Evolutionary conservation across 2,888 invertebrate species (phyloP).

Genomic region (Scaptomyza polygonia): DNA sequence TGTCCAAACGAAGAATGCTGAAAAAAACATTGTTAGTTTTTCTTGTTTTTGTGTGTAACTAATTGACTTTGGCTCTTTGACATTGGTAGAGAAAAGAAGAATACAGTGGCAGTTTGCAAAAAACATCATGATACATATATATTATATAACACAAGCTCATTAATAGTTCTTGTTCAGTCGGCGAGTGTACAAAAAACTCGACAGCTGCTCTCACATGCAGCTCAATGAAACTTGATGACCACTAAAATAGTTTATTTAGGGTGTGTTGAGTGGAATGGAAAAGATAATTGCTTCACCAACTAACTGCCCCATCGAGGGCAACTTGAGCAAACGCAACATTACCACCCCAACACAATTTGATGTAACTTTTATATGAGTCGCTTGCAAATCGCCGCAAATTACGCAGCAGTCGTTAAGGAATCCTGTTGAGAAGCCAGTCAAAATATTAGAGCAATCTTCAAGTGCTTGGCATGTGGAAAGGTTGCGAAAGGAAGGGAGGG

Average conservation of each 20-base stretch:
- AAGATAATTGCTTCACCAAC: conserved; percentile 64
- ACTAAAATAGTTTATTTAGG: conserved; percentile 11
- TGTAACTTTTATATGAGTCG: conserved; percentile 6
- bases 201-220: conserved; percentile 63
- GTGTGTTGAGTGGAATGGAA: conserved; percentile 35
- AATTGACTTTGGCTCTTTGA: conserved; percentile 46
- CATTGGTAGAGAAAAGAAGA: conserved; percentile 19
- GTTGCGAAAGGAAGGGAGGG: neutral
- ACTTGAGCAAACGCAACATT: conserved; percentile 9
- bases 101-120: conserved; percentile 1
- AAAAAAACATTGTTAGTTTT: conserved; percentile 19
- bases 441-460: conserved; percentile 35
- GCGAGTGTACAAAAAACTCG: conserved; percentile 40
- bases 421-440: conserved; percentile 26
- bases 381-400: conserved; percentile 50
- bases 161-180: neutral
- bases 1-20: conserved; percentile 23
- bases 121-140: conserved; percentile 1
- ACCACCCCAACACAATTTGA: conserved; percentile 7
- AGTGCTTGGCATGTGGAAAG: neutral
- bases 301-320: conserved; percentile 56
- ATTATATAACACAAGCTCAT: neutral
- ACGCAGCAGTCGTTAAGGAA: conserved; percentile 35
- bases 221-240: conserved; percentile 61
- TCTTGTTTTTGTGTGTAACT: conserved; percentile 3